Base-by-base conservation (phyloP, 1,140 invertebrate genomes). In the Achatina immaculata region DNA sequence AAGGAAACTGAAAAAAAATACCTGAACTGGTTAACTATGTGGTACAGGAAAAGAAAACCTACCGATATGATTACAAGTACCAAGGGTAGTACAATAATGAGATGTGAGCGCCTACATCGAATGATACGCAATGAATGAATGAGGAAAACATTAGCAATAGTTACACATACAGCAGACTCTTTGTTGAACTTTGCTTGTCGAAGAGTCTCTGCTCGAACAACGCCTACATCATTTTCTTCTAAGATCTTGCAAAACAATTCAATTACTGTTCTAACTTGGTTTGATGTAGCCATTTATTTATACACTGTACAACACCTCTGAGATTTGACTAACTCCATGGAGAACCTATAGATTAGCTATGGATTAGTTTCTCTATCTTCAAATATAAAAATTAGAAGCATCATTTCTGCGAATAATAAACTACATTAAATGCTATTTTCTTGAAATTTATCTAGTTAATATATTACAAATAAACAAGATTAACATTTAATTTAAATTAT, bases 181-280 rank as follows among this genome's bases (percentile, higher is more conserved):
- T 48, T 78, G 42, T 78, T 78, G 48, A 66, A 78, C 31, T 78
- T 78, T 43, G 58, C 76, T 48, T 78, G 76, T 43, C 76, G 36
- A n/a, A 78, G 43, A 28, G 42, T 68, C 42, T 78, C 76, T 24
- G 76, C 76, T 19, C 76, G 76, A 16, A 78, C 6, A 9, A 14
- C 11, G 28, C 58, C 43, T 28, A 68, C 24, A 21, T 68, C 68
- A 28, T 78, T 78, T 24, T 78, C 58, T 68, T 43, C n/a, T 16
- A 78, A 36, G 2, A 78, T 68, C 45, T 51, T 78, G 31, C 76
- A 78, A 34, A 78, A 68, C 43, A 78, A 38, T 45, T 78, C 76
- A 68, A 78, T 78, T 1, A 78, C 76, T 43, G 38, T 21, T 68
- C 76, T 66, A 14, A 78, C 76, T 24, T 78, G 38, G 31, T 36